These are phyloP conservation scores for Cottoperca gobio DNA, from an alignment of 2,797 vertebrate species.

Conservation along the genomic window DNA sequence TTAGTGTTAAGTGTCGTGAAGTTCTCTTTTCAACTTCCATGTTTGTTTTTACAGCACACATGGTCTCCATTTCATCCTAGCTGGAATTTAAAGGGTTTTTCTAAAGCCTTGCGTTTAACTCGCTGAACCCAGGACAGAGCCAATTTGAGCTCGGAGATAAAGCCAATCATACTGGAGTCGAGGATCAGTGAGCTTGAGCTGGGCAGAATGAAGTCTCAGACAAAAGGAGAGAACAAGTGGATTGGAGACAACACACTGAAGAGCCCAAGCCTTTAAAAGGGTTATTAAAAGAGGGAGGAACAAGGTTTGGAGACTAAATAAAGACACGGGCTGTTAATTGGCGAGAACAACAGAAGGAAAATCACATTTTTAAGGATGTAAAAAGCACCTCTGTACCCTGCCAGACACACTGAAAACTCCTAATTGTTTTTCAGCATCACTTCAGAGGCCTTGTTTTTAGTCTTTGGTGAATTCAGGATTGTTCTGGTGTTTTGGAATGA, in stretches of 20 bases:
- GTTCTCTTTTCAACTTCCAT: background rate
- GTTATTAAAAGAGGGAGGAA: background rate
- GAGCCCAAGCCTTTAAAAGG: background rate
- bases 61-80: constrained; percentile 47
- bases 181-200: constrained; percentile 30
- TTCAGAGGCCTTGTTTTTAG: constrained; percentile 22
- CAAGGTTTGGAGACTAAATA: background rate
- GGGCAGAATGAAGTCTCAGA: constrained; percentile 26
- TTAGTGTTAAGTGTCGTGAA: constrained; percentile 5
- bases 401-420: constrained; percentile 2
- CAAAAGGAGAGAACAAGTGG: constrained; percentile 27
- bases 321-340: background rate
- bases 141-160: constrained; percentile 38
- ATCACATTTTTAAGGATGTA: background rate
- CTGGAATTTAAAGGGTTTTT: constrained; percentile 29
- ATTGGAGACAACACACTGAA: constrained; percentile 21
- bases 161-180: constrained; percentile 16
- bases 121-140: constrained; percentile 25
- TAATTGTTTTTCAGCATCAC: constrained; percentile 30
- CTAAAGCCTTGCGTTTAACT: constrained; percentile 19
- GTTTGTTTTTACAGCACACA: constrained; percentile 39
- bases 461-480: constrained; percentile 39
- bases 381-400: background rate
- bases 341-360: background rate
- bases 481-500: constrained; percentile 50